Evolutionary conservation across 2,797 vertebrate species (phyloP), one percentile per base, ranked within the genome.

Genomic region (Anableps anableps): DNA sequence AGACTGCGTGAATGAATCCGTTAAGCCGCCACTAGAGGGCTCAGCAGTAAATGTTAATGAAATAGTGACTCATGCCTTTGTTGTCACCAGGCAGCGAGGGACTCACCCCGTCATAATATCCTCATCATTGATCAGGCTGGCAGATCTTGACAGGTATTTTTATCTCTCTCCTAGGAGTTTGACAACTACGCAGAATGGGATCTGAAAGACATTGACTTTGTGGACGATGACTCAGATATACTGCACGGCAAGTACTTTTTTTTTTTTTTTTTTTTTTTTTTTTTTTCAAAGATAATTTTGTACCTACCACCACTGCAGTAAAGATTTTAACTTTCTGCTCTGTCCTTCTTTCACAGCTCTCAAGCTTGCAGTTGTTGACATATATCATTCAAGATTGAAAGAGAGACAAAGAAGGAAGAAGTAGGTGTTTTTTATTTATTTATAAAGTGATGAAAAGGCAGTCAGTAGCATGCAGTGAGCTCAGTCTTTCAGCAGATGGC

Each of bases 181-280:
- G 99, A 99, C 95, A 99, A 99, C 95, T 99, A 99, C 34, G 99
- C 98, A 48, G 99, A 99, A 93, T 99, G 99, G 99, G 99, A 99
- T 94, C 94, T 99, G 93, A 99, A 99, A 94, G 99, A 99, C 90
- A 99, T 99, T 45, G 98, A 99, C 93, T 99, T 99, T 96, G 98
- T 99, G 84, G 99, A 99, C 87, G 99, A 99, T 88, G 99, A 99
- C 93, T 99, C 99, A 7, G 99, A 99, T 84, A 96, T 99, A 93
- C 95, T 99, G 80, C 98, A 97, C 64, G 96, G 99, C 99, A 94
- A 94, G 96, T 4, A 78, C 14, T 68, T 71, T 10, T 9, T 1
- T 29, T 23, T 53, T n/a, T 2, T 21, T 5, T 29, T 11, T 29
- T 71, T 68, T 13, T 10, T 16, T 45, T 26, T 73, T 6, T 75